Evolutionary conservation across 2,113 vertebrate genomes (phyloP), one percentile per base, ranked within the genome.

Genomic region (Podarcis raffonei): DNA sequence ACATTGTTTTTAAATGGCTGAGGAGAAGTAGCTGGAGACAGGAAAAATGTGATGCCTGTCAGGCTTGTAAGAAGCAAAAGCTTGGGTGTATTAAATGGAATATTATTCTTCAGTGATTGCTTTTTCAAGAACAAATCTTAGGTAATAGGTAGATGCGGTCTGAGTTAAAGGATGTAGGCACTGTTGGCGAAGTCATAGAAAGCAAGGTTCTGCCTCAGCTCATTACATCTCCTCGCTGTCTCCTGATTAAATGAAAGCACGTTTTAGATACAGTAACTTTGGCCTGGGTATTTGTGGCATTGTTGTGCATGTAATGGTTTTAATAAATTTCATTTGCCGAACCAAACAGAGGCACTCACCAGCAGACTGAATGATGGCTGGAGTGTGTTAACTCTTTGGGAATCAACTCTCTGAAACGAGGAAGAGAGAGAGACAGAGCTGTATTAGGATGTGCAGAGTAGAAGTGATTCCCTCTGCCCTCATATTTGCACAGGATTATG

Each of bases 211-310:
- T 0, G 71, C 90, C 90, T 48, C 37, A 25, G 84, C 87, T 90
- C 92, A 90, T 94, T 94, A 91, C 80, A 92, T 95, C 92, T 92
- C 90, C 89, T 92, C 92, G 87, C 93, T 93, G 91, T 91, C 92
- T 94, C 92, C 92, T 95, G 95, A 96, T 96, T 96, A 93, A 96
- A 96, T 97, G 95, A 96, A 93, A 94, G 90, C 92, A 94, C 90
- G n/a, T 95, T 95, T 91, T 89, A 94, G 90, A 93, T 93, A 93
- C 90, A 92, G 94, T 93, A 94, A 95, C 90, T 95, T 96, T 94
- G 94, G 89, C 93, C 94, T 95, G 94, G 87, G 90, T 95, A 91
- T 89, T 78, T 92, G 95, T 90, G 94, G 94, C 94, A 95, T 96
- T 90, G 91, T 92, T 92, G 89, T 91, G 80, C 88, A 91, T 89